phyloP scores from a whole-genome alignment of 53 echinoderm and acorn worm species.

The Crossaster papposus region DNA sequence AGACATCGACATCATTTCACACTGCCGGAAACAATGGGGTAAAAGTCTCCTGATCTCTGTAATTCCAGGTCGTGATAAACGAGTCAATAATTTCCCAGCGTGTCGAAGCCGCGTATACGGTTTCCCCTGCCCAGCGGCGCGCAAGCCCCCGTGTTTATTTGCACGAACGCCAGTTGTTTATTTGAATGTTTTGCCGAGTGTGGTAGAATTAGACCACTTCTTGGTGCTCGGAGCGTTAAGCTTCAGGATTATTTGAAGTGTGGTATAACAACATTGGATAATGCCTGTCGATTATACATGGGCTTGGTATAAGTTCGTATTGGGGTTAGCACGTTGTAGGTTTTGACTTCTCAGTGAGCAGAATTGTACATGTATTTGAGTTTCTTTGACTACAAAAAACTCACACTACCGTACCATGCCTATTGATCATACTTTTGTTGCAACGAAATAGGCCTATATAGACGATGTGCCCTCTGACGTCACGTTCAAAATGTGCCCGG shows the following conservation, averaged over 20 bases:
- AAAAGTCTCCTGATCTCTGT: background rate
- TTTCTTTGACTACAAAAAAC: too few relatives aligned
- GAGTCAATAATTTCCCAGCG: slow-evolving; percentile 28
- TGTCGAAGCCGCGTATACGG: slow-evolving; percentile 24
- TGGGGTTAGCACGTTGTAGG: too few relatives aligned
- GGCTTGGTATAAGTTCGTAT: too few relatives aligned
- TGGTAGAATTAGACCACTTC: slow-evolving; percentile 20
- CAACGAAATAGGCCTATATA: too few relatives aligned
- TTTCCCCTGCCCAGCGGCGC: slow-evolving; percentile 48
- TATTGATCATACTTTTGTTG: too few relatives aligned
- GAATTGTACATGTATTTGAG: too few relatives aligned
- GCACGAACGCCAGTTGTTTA: slow-evolving; percentile 49
- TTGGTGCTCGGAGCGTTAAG: background rate
- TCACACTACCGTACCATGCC: too few relatives aligned
- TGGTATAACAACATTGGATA: background rate
- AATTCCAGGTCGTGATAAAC: slow-evolving; percentile 18
- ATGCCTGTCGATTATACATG: too few relatives aligned
- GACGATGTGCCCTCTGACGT: too few relatives aligned
- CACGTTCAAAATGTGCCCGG: too few relatives aligned
- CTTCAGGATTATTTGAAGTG: background rate
- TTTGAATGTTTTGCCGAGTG: slow-evolving; percentile 33
- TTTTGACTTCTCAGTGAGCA: too few relatives aligned
- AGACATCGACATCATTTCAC: background rate
- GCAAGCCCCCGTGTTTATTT: slow-evolving; percentile 50
- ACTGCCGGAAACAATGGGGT: slow-evolving; percentile 26